These are phyloP conservation scores for Pangasius macronema DNA, from an alignment of 2,797 vertebrate genomes.

Conservation along the genomic window DNA sequence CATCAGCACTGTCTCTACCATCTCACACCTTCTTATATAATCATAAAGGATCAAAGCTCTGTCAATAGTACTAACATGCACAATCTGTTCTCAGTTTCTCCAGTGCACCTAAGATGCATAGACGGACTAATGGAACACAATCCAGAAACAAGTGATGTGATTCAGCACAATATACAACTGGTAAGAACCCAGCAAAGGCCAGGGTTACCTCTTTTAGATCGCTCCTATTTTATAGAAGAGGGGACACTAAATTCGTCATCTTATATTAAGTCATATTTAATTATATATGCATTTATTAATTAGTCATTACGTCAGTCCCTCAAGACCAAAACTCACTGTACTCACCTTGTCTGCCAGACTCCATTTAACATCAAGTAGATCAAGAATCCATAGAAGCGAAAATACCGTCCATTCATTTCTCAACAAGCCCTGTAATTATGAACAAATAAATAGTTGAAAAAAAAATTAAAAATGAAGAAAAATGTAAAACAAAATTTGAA, in stretches of 20 bases:
- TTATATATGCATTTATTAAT: not conserved
- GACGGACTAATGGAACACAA: not conserved
- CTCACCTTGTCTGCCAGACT: slow-evolving; percentile 48
- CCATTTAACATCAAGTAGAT: slow-evolving; percentile 36
- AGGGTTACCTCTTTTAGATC: not conserved
- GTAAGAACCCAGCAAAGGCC: no score
- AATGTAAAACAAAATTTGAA: no score
- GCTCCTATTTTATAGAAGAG: not conserved
- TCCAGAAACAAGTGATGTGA: not conserved
- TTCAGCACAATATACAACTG: not conserved
- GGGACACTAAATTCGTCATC: not conserved
- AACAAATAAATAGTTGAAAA: not conserved
- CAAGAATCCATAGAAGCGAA: slow-evolving; percentile 41
- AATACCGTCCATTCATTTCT: slow-evolving; percentile 44
- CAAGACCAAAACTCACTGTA: not conserved
- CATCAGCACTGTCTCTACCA: not conserved
- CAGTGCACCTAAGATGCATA: slow-evolving; percentile 12
- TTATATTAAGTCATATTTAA: not conserved
- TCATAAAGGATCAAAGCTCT: slow-evolving; percentile 17
- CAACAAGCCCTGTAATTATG: slow-evolving; percentile 11
- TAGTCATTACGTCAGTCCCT: not conserved
- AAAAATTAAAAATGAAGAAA: no score
- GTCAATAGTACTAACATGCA: slow-evolving; percentile 23
- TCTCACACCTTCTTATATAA: not conserved
- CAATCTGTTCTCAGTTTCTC: not conserved